phyloP scores from a whole-genome alignment of 2,113 vertebrate genomes.

The Plecturocebus donacophilus region DNA sequence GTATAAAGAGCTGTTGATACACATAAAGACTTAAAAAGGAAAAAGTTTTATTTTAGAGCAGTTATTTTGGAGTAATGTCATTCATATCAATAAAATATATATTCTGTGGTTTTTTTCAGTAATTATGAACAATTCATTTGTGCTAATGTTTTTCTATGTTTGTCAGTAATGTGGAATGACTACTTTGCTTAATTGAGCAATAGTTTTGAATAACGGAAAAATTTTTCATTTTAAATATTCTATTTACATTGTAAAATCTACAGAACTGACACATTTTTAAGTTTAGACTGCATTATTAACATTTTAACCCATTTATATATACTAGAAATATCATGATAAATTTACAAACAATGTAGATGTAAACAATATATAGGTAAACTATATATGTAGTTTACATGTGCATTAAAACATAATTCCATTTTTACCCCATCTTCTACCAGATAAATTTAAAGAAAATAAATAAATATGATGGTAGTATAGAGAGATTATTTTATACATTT shows the following conservation, averaged over 20 bases:
- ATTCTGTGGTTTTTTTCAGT: background rate
- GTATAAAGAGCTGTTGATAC: background rate
- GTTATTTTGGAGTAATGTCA: background rate
- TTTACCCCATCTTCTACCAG: background rate
- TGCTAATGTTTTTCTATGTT: background rate
- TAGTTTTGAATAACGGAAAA: background rate
- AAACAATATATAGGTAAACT: background rate
- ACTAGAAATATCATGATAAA: no score
- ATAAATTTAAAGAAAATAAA: slow-evolving; percentile 4
- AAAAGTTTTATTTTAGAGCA: background rate
- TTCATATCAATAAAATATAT: background rate
- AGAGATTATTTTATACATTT: background rate
- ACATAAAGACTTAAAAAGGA: background rate
- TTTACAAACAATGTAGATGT: no score
- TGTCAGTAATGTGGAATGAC: background rate
- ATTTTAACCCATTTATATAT: background rate
- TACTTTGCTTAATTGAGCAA: background rate
- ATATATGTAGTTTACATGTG: background rate
- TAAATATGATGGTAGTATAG: background rate
- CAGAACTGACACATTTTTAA: background rate
- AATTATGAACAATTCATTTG: background rate
- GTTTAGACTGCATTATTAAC: background rate
- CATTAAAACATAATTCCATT: background rate
- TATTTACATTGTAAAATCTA: background rate
- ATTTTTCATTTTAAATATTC: background rate